phyloP scores from a whole-genome alignment of 1,140 invertebrate species.

The Danaus melanippus region DNA sequence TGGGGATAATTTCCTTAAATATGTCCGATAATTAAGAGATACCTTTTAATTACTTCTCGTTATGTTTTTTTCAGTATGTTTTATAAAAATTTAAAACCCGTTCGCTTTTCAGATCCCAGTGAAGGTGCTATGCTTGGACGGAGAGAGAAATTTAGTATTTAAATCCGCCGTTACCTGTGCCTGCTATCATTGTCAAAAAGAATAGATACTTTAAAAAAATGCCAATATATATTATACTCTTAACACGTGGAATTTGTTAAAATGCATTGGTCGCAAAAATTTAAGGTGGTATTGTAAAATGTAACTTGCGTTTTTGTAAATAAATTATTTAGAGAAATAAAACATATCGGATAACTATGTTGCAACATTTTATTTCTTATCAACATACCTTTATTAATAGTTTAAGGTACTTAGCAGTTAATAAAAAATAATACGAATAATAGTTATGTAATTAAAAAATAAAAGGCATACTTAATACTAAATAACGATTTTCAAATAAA shows the following conservation, averaged over 20 bases:
- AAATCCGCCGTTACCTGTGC: constrained; percentile 87
- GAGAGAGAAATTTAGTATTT: constrained; percentile 82
- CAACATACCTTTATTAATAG: no score
- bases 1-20: background rate
- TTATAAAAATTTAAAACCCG: constrained; percentile 19
- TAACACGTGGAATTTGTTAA: no score
- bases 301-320: constrained; percentile 28
- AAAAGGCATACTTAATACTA: no score
- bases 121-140: constrained; percentile 82
- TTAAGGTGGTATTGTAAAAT: constrained; percentile 14
- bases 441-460: no score
- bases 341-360: constrained; percentile 25
- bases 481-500: no score
- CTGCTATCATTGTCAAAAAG: constrained; percentile 90
- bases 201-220: constrained; percentile 58
- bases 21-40: background rate
- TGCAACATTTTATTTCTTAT: no score
- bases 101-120: constrained; percentile 75
- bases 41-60: background rate
- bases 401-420: no score
- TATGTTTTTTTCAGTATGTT: no score
- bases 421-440: no score
- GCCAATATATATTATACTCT: background rate
- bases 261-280: constrained; percentile 1
- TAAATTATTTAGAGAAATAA: constrained; percentile 18